Evolutionary conservation across 2,888 invertebrate species (phyloP), one percentile per base, ranked within the genome.

Genomic region (Podotricha telesiphe): DNA sequence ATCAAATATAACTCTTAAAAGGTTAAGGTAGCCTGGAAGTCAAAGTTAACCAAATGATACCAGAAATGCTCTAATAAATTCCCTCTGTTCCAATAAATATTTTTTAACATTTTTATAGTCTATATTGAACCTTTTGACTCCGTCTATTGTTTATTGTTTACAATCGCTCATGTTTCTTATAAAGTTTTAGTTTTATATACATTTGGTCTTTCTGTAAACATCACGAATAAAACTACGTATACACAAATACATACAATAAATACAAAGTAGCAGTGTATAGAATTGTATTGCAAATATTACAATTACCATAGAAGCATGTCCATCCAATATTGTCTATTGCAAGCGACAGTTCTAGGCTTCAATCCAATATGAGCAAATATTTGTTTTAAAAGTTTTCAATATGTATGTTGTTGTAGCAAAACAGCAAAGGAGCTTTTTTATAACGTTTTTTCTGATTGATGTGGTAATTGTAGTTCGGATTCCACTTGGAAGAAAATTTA

Each of bases 141-240:
- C 37, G 13, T 19, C 17, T 62, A 48, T 62, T 62, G 37, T 59
- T 34, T 34, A 62, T 47, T 62, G 62, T 62, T 62, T 50, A 48
- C 48, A 17, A 48, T 37, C 48, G 37, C 19, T 48, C 62, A 62
- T 62, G 47, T 62, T 37, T 11, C 62, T 34, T 62, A 48, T 62
- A 19, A 62, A 62, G 48, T 19, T 62, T 5, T 15, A 48, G 48
- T 62, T 62, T 62, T 37, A 48, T 48, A 62, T 50, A 34, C 48
- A 59, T 62, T 62, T 62, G 48, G 47, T 17, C 28, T 48, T 47
- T 28, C 13, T 17, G 48, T 45, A 15, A 37, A 62, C 15, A 15
- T 62, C 17, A 28, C 17, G 48, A 62, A 28, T 22, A 47, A 13
- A 28, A 58, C 20, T 40, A 19, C 19, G 40, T 20, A n/a, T 37